Conservation (phyloP, 1,140 invertebrate genomes). For the Aphis craccivora region DNA sequence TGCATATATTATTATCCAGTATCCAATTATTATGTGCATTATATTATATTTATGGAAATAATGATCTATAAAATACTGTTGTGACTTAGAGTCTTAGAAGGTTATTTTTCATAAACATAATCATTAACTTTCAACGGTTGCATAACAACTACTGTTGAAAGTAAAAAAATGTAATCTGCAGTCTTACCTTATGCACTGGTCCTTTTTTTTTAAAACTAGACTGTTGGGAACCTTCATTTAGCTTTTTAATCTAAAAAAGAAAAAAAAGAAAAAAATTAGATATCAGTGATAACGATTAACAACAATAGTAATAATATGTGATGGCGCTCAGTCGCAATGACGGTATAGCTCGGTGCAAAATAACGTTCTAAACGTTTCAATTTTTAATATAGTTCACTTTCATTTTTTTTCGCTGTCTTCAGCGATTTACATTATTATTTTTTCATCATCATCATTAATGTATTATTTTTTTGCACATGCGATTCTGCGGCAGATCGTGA, state of each 20-base stretch:
- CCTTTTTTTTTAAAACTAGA: conserved; percentile 6
- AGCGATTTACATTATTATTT: conserved; percentile 10
- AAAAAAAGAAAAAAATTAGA: background rate
- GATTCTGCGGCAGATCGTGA: conserved; percentile 26
- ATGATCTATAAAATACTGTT: background rate
- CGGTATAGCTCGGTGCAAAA: background rate
- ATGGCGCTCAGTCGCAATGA: background rate
- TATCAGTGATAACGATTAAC: background rate
- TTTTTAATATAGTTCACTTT: conserved; percentile 39
- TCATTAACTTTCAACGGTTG: conserved; percentile 6
- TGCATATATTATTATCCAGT: too few relatives aligned
- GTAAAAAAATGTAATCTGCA: background rate
- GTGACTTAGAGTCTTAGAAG: background rate
- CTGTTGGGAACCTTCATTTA: conserved; percentile 52
- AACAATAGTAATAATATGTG: background rate
- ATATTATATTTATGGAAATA: background rate
- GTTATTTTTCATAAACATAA: background rate
- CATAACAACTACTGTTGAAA: background rate
- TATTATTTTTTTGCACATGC: background rate
- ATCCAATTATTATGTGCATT: background rate
- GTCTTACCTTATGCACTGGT: background rate
- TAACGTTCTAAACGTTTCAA: conserved; percentile 1
- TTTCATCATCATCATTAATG: conserved; percentile 23
- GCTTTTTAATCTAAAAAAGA: conserved; percentile 52
- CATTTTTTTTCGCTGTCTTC: conserved; percentile 27